Evolutionary conservation across 2,888 invertebrate species (phyloP).

Genomic region (Noctua fimbriata): DNA sequence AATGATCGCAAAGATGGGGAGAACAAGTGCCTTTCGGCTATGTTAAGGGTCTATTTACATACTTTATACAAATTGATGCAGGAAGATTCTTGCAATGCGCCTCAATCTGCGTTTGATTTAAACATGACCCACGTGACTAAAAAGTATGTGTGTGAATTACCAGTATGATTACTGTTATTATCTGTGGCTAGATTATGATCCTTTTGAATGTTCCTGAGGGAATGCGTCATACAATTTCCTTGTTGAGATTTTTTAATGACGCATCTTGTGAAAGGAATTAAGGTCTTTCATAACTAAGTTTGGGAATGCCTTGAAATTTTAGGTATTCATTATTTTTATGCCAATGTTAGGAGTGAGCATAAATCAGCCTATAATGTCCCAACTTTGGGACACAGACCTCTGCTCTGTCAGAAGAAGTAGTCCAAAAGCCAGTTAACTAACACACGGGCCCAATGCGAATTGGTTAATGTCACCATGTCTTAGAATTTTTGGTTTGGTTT

Average conservation of each 20-base stretch:
- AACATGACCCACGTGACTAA: not conserved
- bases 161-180: conserved; percentile 45
- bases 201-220: not conserved
- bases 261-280: not conserved
- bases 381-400: too few species aligned
- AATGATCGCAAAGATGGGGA: too few species aligned
- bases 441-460: too few species aligned
- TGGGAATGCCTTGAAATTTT: not conserved
- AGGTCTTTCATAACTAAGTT: not conserved
- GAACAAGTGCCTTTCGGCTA: too few species aligned
- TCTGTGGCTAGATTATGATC: conserved; percentile 17
- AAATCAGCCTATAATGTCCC: too few species aligned
- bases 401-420: too few species aligned
- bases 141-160: not conserved
- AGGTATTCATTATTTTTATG: not conserved
- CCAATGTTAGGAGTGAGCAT: too few species aligned
- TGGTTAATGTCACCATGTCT: too few species aligned
- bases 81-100: not conserved
- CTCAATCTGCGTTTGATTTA: not conserved
- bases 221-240: conserved; percentile 37
- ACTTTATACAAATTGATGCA: not conserved
- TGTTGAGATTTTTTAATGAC: conserved; percentile 19
- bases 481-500: too few species aligned
- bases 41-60: too few species aligned
- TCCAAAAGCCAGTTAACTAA: too few species aligned